Evolutionary conservation across 2,113 vertebrate genomes (phyloP), one percentile per base, ranked within the genome.

Genomic region (Xenopus laevis): DNA sequence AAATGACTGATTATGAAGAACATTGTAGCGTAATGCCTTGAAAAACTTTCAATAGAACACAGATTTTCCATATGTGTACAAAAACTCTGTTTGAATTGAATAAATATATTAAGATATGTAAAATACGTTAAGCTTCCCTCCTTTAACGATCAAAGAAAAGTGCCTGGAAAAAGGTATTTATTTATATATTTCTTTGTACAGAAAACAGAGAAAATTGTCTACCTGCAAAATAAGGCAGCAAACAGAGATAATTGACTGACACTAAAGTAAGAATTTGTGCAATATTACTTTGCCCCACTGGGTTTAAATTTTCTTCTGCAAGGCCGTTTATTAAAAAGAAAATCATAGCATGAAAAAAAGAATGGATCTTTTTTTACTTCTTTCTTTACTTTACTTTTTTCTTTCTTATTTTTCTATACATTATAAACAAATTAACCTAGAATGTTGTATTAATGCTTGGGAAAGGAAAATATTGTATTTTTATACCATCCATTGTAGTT

Each of bases 171-270:
- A 27, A 4, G 33, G 69, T 77, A 65, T 65, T 61, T 63, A 11
- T 45, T 65, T 82, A n/a, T 75, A 84, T 77, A 78, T 57, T 59
- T 74, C 75, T 72, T 13, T 47, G 52, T 21, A 70, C 74, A 58
- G n/a, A 13, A 23, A 60, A 68, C 74, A 47, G 78, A 71, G 68
- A 44, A 57, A 11, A 0, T 18, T 81, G 12, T 78, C 74, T 82
- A 53, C 45, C 44, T 72, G 16, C 50, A 64, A 68, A 66, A 63
- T 5, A 67, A 55, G 58, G 23, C 47, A 53, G 59, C n/a, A 77
- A 62, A 45, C 0, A 0, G 68, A 71, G 60, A 63, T 78, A 63
- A 65, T 44, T 71, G 73, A n/a, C 71, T 78, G n/a, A 60, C 55
- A 20, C 0, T 75, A 45, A 77, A 70, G 68, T 52, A 55, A 68